A percentile compares a stretch with the other conserved stretches of the same genome.
These are phyloP conservation scores for Stegodyphus dumicola DNA, from an alignment of 1,140 invertebrate species.

Conservation along the genomic window DNA sequence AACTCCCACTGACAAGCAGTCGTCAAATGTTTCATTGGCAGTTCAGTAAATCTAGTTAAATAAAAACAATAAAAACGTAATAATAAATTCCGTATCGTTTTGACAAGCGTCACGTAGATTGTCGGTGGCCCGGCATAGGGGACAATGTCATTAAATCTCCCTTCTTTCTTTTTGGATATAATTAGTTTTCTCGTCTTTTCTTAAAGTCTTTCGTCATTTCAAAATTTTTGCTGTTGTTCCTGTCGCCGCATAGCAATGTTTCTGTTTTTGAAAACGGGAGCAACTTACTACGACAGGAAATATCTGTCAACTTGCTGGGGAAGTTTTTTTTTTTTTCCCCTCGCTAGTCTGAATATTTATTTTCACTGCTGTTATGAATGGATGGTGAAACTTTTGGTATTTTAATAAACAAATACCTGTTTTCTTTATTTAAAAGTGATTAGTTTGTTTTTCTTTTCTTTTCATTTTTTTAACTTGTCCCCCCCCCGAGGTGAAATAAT, in stretches of 20 bases:
- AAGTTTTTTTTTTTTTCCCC: too few species aligned
- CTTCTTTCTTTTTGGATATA: constrained; percentile 25
- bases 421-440: too few species aligned
- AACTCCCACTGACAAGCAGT: too few species aligned
- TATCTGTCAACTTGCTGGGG: constrained; percentile 21
- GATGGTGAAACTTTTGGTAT: neutral
- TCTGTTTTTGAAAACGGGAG: constrained; percentile 43
- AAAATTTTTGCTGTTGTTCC: neutral
- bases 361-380: neutral
- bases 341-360: neutral
- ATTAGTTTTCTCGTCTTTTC: constrained; percentile 30
- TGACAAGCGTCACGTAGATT: too few species aligned
- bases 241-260: neutral
- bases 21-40: too few species aligned
- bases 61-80: too few species aligned
- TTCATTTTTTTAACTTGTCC: too few species aligned
- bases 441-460: neutral
- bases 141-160: too few species aligned
- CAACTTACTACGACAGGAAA: constrained; percentile 23
- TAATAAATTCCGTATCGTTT: too few species aligned
- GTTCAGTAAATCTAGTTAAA: too few species aligned
- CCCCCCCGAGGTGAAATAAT: too few species aligned
- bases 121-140: too few species aligned
- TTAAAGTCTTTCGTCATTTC: constrained; percentile 8
- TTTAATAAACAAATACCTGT: neutral